A percentile compares a stretch with the other conserved stretches of the same genome.
Evolutionary conservation across 2,888 invertebrate genomes (phyloP).

Genomic region (Euzetes globulus): DNA sequence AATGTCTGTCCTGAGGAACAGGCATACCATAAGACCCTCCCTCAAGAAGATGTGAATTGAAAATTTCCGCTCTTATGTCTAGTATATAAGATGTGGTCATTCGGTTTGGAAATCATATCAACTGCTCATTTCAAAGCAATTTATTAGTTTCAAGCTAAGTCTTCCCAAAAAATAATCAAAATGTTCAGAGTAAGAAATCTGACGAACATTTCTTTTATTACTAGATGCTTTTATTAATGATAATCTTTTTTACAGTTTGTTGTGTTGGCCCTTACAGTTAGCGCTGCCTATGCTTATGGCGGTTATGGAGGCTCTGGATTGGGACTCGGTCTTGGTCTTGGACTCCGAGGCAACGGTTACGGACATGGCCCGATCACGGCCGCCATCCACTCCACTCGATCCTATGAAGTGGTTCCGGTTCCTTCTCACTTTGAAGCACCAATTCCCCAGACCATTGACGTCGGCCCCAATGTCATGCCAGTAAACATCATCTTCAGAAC

Average conservation of each 20-base stretch:
- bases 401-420: not conserved
- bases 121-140: too few relatives aligned
- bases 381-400: not conserved
- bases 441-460: not conserved
- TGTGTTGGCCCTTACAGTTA: not conserved
- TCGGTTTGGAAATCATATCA: too few relatives aligned
- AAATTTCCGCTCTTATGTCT: too few relatives aligned
- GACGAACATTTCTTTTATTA: not conserved
- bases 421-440: not conserved
- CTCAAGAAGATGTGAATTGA: too few relatives aligned
- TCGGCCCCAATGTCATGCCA: not conserved
- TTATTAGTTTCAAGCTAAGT: too few relatives aligned
- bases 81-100: too few relatives aligned
- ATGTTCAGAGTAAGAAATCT: too few relatives aligned
- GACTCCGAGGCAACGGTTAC: not conserved
- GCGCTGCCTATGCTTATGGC: not conserved
- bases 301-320: not conserved
- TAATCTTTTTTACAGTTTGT: not conserved
- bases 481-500: slow-evolving; percentile 17
- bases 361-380: not conserved
- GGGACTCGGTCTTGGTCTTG: not conserved
- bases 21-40: too few relatives aligned
- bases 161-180: too few relatives aligned
- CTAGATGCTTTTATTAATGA: not conserved
- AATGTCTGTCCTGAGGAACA: not conserved